Evolutionary conservation across 2,113 vertebrate species (phyloP).

Genomic region (Phylloscopus trochilus): DNA sequence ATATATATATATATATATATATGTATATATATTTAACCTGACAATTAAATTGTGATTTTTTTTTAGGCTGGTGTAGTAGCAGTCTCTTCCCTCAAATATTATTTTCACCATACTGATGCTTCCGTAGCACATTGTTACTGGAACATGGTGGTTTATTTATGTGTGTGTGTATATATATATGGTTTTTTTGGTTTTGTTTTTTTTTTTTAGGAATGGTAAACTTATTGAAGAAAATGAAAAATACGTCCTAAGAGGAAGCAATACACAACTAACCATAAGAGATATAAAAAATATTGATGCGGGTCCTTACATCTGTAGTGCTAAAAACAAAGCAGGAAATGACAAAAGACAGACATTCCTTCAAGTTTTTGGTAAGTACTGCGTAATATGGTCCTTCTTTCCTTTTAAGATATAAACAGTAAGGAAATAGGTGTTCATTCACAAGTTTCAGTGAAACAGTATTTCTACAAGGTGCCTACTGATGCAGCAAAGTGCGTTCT

Average conservation of each 20-base stretch:
- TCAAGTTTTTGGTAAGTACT: conserved; percentile 94
- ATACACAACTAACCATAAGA: conserved; percentile 85
- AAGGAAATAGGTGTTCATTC: not conserved
- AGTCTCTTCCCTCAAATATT: not conserved
- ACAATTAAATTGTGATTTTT: not conserved
- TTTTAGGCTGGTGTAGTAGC: not conserved
- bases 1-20: accelerated
- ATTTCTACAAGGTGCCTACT: not conserved
- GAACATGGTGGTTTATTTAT: not conserved
- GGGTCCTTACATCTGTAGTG: conserved; percentile 86
- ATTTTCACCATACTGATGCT: not conserved
- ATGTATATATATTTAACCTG: not conserved
- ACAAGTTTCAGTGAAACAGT: not conserved
- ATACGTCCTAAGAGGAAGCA: conserved; percentile 80
- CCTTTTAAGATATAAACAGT: not conserved
- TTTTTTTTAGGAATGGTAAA: conserved; percentile 80
- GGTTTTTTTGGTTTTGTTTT: too few species aligned
- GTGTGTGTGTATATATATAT: not conserved
- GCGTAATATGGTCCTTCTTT: not conserved
- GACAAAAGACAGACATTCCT: conserved; percentile 88
- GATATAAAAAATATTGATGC: conserved; percentile 87
- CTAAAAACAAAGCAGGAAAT: conserved; percentile 92
- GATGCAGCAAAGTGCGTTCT: not conserved
- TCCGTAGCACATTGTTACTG: not conserved
- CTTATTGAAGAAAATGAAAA: conserved; percentile 88